Base-by-base conservation (phyloP, 2,888 invertebrate genomes). In the Acrocera orbiculus region DNA sequence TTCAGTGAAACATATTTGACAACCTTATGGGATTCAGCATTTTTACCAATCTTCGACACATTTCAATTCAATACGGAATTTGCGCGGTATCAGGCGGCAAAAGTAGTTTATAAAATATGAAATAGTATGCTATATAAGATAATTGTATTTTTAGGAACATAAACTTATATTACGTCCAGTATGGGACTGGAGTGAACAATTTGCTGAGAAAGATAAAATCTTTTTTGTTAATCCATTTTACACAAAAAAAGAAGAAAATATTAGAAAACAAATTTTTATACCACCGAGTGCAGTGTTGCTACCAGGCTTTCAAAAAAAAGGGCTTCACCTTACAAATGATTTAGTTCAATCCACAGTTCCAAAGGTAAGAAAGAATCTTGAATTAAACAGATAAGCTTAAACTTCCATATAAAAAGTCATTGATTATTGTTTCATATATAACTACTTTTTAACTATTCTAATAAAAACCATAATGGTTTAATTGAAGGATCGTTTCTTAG, bases 151-250 rank as follows among this genome's bases (percentile, higher is more conserved):
- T 5, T n/a, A 47, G 46, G 46, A 56, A 16, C 44, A 46, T 0
- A 47, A 51, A 20, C 62, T 82, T 34, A 65, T 74, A 9, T 60
- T 77, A 28, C 66, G 85, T 5, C 79, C 82, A 4, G 76, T 82
- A 3, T 92, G 90, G 90, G 82, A 87, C 51, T 90, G 89, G 89
- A 70, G 73, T 36, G 77, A 82, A 49, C 89, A 89, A 57, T 87
- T 87, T 52, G 66, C 70, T 1, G 79, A 82, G 30, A 74, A 75
- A 36, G 87, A 90, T 51, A 75, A 78, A 37, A 65, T 74, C 4
- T 63, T 87, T 41, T 90, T 92, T 55, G 73, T 74, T 50, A 92
- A 90, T 57, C 89, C 90, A 0, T 63, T 90, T 25, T 90, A 70
- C 51, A 64, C 66, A 33, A 49, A 49, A 10, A 50, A 51, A 15